phyloP scores from a whole-genome alignment of 2,888 invertebrate species.

The Eupithecia insigniata region DNA sequence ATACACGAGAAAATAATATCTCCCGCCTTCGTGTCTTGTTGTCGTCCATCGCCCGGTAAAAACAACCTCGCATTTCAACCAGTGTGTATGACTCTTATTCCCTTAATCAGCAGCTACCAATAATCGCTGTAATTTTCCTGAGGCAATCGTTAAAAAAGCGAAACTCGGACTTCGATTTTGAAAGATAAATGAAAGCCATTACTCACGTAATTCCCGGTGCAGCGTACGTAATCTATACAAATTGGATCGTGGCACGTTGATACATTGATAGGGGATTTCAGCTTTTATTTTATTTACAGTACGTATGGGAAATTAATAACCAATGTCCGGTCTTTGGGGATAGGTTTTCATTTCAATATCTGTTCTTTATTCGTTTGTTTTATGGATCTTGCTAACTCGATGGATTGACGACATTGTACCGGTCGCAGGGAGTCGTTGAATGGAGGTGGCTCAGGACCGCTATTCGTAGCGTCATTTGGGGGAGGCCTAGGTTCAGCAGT shows the following conservation, averaged over 20 bases:
- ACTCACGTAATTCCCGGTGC: conserved; percentile 64
- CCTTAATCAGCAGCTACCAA: not conserved
- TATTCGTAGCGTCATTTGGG: too few relatives aligned
- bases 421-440: too few relatives aligned
- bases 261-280: conserved; percentile 55
- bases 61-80: not conserved
- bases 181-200: conserved; percentile 68
- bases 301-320: conserved; percentile 54
- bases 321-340: conserved; percentile 37
- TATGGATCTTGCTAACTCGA: not conserved
- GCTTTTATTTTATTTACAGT: conserved; percentile 52
- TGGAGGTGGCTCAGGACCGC: too few relatives aligned
- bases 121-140: conserved; percentile 1
- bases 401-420: too few relatives aligned
- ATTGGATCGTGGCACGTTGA: conserved; percentile 58
- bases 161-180: conserved; percentile 33
- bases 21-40: not conserved
- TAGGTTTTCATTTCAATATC: conserved; percentile 27
- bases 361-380: conserved; percentile 2
- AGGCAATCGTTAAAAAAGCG: conserved; percentile 12
- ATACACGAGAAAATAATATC: not conserved
- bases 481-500: too few relatives aligned
- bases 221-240: conserved; percentile 62
- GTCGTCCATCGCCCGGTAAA: not conserved
- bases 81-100: not conserved